phyloP scores from a whole-genome alignment of 2,113 vertebrate species.

The Microcebus murinus region DNA sequence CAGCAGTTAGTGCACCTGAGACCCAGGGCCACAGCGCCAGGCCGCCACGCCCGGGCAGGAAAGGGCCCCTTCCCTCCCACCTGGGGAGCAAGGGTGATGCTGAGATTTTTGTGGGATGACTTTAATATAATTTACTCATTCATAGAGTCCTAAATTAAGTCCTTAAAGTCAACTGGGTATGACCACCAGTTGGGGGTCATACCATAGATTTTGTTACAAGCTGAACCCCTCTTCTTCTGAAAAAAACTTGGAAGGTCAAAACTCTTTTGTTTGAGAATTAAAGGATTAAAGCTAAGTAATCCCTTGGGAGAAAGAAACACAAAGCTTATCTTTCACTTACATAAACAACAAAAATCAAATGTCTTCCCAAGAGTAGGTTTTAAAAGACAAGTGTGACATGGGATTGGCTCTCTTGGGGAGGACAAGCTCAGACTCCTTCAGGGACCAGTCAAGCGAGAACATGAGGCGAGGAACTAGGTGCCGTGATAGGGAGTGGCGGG shows the following conservation, averaged over 20 bases:
- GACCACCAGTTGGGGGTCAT: not conserved
- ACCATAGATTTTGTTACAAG: not conserved
- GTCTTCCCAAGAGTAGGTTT: not conserved
- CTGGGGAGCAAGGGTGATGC: rapidly evolving
- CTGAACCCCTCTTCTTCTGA: not conserved
- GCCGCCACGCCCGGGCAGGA: not conserved
- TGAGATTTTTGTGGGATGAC: not conserved
- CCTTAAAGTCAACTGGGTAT: no score
- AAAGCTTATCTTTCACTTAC: not conserved
- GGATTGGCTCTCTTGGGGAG: not conserved
- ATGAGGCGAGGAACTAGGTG: not conserved
- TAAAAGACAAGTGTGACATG: not conserved
- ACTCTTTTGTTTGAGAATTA: not conserved
- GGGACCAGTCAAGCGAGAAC: not conserved
- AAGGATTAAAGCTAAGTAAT: not conserved
- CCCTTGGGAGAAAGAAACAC: not conserved
- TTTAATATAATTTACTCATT: not conserved
- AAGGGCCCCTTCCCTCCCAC: rapidly evolving
- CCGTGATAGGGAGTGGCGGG: not conserved
- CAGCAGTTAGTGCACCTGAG: rapidly evolving
- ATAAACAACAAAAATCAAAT: not conserved
- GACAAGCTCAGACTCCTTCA: not conserved
- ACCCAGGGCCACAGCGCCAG: rapidly evolving
- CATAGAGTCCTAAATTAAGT: not conserved
- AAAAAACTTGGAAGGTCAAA: not conserved